Percentiles rank a stretch among this genome's conserved stretches.
Conservation (phyloP, 2,797 vertebrate genomes). For the Sphenodon punctatus region DNA sequence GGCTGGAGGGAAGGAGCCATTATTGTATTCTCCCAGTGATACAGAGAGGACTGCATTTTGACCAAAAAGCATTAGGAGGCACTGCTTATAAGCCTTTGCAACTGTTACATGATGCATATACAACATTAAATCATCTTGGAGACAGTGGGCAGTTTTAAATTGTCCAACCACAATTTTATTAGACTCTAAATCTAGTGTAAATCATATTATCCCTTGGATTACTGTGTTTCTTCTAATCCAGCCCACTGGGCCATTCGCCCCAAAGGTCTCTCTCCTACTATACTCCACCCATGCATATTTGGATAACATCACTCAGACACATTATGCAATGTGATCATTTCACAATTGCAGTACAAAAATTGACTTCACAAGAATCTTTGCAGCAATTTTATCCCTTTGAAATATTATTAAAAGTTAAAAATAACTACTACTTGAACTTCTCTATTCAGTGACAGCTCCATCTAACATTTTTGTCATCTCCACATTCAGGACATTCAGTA, state of each 20-base stretch:
- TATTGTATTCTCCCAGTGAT: no score
- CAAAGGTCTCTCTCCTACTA: neutral
- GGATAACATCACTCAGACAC: slow-evolving; percentile 6
- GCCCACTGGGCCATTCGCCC: slow-evolving; percentile 17
- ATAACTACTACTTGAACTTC: neutral
- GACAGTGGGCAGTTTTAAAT: slow-evolving; percentile 44
- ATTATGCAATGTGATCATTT: slow-evolving; percentile 23
- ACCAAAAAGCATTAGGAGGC: neutral
- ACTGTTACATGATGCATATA: neutral
- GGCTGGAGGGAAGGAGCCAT: no score
- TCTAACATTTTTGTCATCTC: neutral
- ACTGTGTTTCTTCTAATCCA: slow-evolving; percentile 41
- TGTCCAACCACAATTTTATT: slow-evolving; percentile 47
- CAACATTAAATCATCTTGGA: slow-evolving; percentile 48
- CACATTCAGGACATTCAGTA: accelerated
- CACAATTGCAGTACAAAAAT: neutral
- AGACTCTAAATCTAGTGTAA: slow-evolving; percentile 42
- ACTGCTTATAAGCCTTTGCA: neutral
- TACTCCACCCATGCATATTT: slow-evolving; percentile 25
- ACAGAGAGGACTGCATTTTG: neutral
- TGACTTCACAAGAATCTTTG: neutral
- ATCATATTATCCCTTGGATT: slow-evolving; percentile 33
- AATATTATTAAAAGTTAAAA: neutral
- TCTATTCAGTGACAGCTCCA: neutral
- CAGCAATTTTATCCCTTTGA: no score